Percentiles rank a stretch among this genome's conserved stretches.
These are phyloP conservation scores for Pseudorasbora parva DNA, from an alignment of 2,113 vertebrate genomes.

Conservation along the genomic window DNA sequence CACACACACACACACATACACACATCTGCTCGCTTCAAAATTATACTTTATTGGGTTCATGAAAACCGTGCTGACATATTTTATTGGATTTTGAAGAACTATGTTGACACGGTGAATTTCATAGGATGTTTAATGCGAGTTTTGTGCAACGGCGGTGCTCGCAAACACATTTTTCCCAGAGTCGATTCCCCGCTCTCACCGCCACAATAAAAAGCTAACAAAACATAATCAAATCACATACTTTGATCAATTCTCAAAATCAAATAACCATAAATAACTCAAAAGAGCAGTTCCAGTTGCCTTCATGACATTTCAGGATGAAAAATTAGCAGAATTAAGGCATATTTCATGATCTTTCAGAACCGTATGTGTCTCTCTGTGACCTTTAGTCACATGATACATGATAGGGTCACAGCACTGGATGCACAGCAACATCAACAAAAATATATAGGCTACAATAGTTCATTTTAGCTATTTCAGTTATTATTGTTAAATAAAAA, in stretches of 20 bases:
- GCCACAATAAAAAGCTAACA: slow-evolving; percentile 27
- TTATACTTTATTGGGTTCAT: slow-evolving; percentile 46
- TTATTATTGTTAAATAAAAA: too few species aligned
- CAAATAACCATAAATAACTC: slow-evolving; percentile 31
- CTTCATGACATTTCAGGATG: background rate
- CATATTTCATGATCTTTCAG: background rate
- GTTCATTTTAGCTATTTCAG: too few species aligned
- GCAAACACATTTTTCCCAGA: background rate
- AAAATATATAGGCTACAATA: too few species aligned
- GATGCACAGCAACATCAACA: too few species aligned
- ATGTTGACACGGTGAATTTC: slow-evolving; percentile 40
- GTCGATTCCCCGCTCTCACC: background rate
- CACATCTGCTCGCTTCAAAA: slow-evolving; percentile 42
- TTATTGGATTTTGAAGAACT: slow-evolving; percentile 53
- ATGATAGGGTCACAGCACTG: background rate
- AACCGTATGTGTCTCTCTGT: background rate
- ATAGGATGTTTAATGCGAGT: slow-evolving; percentile 41
- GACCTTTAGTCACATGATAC: background rate
- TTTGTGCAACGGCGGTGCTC: background rate
- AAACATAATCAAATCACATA: slow-evolving; percentile 17
- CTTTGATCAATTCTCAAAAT: slow-evolving; percentile 26
- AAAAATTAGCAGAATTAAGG: background rate
- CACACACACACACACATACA: slow-evolving; percentile 15
- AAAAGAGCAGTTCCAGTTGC: slow-evolving; percentile 15
- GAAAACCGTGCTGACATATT: slow-evolving; percentile 43